These are phyloP conservation scores for Phrynocephalus forsythii DNA, from an alignment of 2,797 vertebrate species.

Conservation along the genomic window DNA sequence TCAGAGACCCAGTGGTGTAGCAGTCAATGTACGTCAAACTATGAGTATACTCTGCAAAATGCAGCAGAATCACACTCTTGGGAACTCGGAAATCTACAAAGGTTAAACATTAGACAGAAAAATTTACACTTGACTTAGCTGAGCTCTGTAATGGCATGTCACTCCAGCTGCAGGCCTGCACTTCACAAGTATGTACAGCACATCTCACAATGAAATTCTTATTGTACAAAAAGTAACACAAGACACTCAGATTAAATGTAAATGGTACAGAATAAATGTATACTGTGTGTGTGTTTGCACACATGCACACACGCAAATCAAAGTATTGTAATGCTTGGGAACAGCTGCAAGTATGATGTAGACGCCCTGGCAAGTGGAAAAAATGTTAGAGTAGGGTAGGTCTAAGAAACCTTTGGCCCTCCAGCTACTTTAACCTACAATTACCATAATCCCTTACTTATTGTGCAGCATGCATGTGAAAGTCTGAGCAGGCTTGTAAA, in stretches of 20 bases:
- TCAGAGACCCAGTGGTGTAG: neutral
- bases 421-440: neutral
- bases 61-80: constrained; percentile 33
- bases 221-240: neutral
- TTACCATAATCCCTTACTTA: neutral
- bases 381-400: no score
- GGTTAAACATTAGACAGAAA: constrained; percentile 69
- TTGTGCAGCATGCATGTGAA: no score
- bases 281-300: no score
- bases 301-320: no score
- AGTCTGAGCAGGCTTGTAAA: no score
- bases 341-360: neutral
- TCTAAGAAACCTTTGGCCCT: neutral
- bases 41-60: constrained; percentile 16
- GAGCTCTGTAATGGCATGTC: constrained; percentile 9
- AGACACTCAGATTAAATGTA: no score
- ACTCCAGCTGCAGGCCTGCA: constrained; percentile 25
- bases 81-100: constrained; percentile 49
- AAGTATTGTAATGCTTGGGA: no score
- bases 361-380: no score
- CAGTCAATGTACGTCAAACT: neutral
- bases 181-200: neutral
- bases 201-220: neutral
- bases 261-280: no score
- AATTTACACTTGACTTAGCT: constrained; percentile 37